Percentiles rank a stretch among this genome's conserved stretches.
phyloP scores from a whole-genome alignment of 2,888 invertebrate genomes.

The Eupithecia subumbrata region DNA sequence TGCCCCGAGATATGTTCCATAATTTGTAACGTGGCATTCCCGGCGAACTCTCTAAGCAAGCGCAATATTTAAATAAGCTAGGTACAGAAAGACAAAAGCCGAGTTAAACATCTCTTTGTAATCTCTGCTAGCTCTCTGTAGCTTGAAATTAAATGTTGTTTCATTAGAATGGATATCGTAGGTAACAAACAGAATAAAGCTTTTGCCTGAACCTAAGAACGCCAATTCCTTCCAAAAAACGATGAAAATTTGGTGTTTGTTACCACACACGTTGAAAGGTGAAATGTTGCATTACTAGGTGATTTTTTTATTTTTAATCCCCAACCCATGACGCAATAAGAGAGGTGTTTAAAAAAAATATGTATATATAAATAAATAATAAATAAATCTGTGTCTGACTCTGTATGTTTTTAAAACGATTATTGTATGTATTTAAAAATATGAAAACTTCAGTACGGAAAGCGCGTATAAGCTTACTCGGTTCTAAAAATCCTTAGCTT shows the following conservation, averaged over 20 bases:
- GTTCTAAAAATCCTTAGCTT: not conserved
- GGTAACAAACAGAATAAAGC: slow-evolving; percentile 1
- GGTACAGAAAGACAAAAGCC: slow-evolving; percentile 16
- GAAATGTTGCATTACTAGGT: no score
- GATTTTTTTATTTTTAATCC: no score
- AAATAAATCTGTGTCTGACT: no score
- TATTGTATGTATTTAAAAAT: no score
- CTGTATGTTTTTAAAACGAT: no score
- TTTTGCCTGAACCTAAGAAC: not conserved
- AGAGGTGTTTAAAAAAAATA: no score
- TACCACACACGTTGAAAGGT: no score
- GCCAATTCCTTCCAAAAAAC: not conserved
- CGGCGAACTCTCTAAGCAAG: not conserved
- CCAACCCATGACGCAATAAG: no score
- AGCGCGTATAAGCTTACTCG: not conserved
- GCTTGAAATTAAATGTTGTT: slow-evolving; percentile 33
- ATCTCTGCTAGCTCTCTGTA: slow-evolving; percentile 28
- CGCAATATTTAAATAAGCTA: slow-evolving; percentile 2
- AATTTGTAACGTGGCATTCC: not conserved
- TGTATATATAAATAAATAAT: no score
- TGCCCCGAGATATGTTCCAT: not conserved
- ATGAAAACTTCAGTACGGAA: not conserved
- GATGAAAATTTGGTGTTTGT: no score
- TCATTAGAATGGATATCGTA: slow-evolving; percentile 29
- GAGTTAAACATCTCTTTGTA: slow-evolving; percentile 27